phyloP scores from a whole-genome alignment of 2,113 vertebrate species.

The Pica pica region DNA sequence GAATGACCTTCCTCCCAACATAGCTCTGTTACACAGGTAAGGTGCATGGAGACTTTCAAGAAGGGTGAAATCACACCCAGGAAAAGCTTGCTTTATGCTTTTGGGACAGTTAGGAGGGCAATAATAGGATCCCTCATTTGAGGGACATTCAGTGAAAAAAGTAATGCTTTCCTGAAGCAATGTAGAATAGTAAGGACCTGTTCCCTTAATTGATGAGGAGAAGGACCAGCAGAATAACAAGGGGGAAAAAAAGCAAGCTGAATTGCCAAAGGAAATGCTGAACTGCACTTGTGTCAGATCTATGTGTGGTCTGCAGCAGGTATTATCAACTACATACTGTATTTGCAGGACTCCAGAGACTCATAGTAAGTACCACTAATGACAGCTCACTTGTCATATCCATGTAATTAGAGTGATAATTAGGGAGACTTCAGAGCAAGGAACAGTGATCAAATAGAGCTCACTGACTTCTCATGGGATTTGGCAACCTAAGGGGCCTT shows the following conservation, averaged over 20 bases:
- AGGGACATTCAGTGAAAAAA: not conserved
- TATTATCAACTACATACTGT: not conserved
- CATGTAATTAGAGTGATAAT: not conserved
- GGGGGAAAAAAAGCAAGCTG: fast-evolving
- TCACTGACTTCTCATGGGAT: not conserved
- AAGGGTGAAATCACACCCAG: not conserved
- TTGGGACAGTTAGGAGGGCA: not conserved
- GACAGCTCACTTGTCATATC: not conserved
- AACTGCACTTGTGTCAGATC: not conserved
- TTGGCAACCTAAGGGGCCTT: not conserved
- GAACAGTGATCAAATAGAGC: not conserved
- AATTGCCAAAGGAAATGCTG: not conserved
- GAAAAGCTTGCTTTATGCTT: not conserved
- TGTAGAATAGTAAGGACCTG: not conserved
- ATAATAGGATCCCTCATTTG: not conserved
- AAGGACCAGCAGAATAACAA: not conserved
- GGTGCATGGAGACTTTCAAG: not conserved
- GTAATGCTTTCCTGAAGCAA: not conserved
- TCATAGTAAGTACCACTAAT: not conserved
- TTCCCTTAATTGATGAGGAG: not conserved
- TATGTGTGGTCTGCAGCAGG: not conserved
- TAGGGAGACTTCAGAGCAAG: not conserved
- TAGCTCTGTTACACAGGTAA: not conserved
- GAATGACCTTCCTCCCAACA: not conserved
- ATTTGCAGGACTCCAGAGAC: not conserved